Evolutionary conservation across 2,113 vertebrate genomes (phyloP), one percentile per base, ranked within the genome.

Genomic region (Hippocampus zosterae): DNA sequence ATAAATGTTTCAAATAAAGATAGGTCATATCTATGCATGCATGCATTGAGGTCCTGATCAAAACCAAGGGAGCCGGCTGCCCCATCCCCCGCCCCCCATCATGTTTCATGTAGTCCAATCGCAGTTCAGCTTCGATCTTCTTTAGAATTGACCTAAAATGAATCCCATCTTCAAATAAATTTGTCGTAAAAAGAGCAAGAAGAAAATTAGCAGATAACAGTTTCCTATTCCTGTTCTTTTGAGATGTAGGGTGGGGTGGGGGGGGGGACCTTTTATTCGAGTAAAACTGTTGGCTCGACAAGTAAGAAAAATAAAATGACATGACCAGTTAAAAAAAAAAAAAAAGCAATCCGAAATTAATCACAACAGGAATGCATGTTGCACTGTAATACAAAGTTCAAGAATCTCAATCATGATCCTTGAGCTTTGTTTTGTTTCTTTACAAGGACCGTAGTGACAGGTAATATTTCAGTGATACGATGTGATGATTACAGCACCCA

Each of bases 211-310:
- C 59, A 78, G 59, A 78, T 74, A 61, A 13, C 76, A 65, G 56
- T 67, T 63, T 57, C 6, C n/a, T 61, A 27, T 62, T 62, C 18
- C 11, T 75, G 56, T 69, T 60, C 73, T 65, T 75, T 64, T 70
- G 27, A 75, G 65, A 72, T 53, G 52, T 1, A 15, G 12, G 46
- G 13, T 42, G 11, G 11, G 11, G 11, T 61, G 8, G 68, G 60
- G 68, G 70, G 62, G 27, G 71, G 71, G 65, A 37, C 71, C 57
- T 53, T 69, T 72, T 76, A 21, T 69, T 29, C 73, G 46, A 68
- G 60, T 29, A 59, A 65, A 48, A 67, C 1, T 69, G 75, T 73
- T 27, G 68, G 42, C 40, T 55, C 66, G 66, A 71, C 25, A 48
- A 25, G 42, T 65, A 56, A 69, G 41, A 9, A 41, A 68, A 72